Evolutionary conservation across 2,797 vertebrate genomes (phyloP).

Genomic region (Bradypus variegatus): DNA sequence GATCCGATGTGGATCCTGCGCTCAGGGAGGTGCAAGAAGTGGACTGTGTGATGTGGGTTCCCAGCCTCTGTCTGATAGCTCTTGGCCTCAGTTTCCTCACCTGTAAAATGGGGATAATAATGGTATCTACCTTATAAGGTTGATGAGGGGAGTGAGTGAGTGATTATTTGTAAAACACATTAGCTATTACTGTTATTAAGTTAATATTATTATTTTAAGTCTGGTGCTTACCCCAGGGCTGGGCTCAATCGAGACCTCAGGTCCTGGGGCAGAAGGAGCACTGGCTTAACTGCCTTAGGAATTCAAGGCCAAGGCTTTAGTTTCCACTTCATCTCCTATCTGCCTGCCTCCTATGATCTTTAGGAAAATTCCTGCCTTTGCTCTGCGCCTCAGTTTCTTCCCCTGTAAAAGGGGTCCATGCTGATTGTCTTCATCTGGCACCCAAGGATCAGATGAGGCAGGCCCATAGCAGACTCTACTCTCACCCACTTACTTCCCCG

Average conservation of each 20-base stretch:
- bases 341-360: not conserved
- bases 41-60: not conserved
- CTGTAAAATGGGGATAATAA: not conserved
- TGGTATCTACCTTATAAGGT: not conserved
- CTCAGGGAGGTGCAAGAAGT: not conserved
- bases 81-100: slow-evolving; percentile 34
- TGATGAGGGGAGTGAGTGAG: not conserved
- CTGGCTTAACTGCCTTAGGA: not conserved
- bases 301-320: not conserved
- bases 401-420: not conserved
- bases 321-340: not conserved
- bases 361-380: not conserved
- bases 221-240: not conserved
- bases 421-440: not conserved
- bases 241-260: not conserved
- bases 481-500: not conserved
- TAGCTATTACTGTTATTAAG: not conserved
- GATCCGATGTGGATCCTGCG: not conserved
- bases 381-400: not conserved
- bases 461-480: not conserved
- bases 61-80: not conserved
- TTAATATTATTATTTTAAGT: not conserved
- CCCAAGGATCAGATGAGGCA: not conserved
- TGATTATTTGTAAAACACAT: not conserved
- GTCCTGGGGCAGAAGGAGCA: not conserved